Evolutionary conservation across 1,140 invertebrate species (phyloP).

Genomic region (Penaeus chinensis): DNA sequence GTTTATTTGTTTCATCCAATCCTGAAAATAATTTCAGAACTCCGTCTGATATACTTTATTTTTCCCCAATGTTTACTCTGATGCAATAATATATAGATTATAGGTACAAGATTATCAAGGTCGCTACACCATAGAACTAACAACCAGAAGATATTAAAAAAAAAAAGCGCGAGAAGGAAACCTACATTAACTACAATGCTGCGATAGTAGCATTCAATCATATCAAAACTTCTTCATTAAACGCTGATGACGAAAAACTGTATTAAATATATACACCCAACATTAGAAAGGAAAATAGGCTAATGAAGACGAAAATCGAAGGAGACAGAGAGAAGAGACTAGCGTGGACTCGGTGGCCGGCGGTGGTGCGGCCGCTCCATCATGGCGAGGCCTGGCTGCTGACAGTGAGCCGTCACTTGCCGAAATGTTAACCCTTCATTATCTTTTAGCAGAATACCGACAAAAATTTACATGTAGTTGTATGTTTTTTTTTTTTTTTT

Average conservation of each 20-base stretch:
- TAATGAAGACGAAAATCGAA: neutral
- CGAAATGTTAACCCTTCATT: constrained; percentile 32
- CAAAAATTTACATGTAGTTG: constrained; percentile 14
- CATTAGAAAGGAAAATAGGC: neutral
- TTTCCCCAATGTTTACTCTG: too few relatives aligned
- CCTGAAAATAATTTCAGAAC: too few relatives aligned
- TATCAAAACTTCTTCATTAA: too few relatives aligned
- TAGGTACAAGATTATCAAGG: too few relatives aligned
- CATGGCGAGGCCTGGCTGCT: neutral
- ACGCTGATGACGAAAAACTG: too few relatives aligned
- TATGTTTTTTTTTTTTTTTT: neutral
- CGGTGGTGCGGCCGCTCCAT: neutral
- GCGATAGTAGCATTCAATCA: too few relatives aligned
- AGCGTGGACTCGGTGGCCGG: neutral
- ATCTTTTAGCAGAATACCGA: constrained; percentile 19
- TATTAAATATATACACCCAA: too few relatives aligned
- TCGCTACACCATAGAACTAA: too few relatives aligned
- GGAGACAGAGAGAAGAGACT: neutral
- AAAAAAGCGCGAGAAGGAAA: neutral
- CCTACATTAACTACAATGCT: neutral
- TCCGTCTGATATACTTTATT: too few relatives aligned
- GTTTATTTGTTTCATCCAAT: too few relatives aligned
- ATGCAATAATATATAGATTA: too few relatives aligned
- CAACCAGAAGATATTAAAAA: neutral
- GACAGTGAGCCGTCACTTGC: constrained; percentile 18